These are phyloP conservation scores for Naso thynnoides DNA, from an alignment of 2,797 vertebrate species.

Conservation along the genomic window DNA sequence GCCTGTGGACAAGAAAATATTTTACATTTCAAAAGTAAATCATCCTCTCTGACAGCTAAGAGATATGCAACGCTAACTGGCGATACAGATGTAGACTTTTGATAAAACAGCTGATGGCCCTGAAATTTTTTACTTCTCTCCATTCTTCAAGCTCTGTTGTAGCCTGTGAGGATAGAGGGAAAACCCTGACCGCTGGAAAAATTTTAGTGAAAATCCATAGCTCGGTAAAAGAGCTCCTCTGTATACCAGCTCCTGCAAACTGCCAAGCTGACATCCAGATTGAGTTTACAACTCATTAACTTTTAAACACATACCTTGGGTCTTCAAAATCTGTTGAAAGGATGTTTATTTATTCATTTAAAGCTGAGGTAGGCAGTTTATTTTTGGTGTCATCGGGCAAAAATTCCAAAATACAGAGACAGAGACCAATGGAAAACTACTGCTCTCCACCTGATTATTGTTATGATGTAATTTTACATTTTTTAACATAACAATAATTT, in stretches of 20 bases:
- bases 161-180: not conserved
- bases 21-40: conserved; percentile 53
- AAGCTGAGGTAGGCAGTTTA: too few species aligned
- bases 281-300: conserved; percentile 1
- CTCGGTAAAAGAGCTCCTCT: conserved; percentile 19
- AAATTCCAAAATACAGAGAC: too few species aligned
- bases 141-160: not conserved
- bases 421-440: too few species aligned
- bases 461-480: too few species aligned
- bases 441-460: too few species aligned
- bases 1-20: conserved; percentile 30
- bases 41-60: conserved; percentile 43
- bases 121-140: conserved; percentile 9
- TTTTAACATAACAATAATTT: too few species aligned
- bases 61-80: conserved; percentile 32
- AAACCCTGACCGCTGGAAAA: conserved; percentile 31
- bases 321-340: not conserved
- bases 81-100: conserved; percentile 37
- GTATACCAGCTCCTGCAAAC: conserved; percentile 4
- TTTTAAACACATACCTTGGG: not conserved
- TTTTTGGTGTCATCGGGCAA: too few species aligned
- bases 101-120: conserved; percentile 47
- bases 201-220: conserved; percentile 48
- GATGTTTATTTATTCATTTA: not conserved
- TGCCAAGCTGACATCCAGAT: conserved; percentile 3